Evolutionary conservation across 2,113 vertebrate species (phyloP).

Genomic region (Pogonocichla stellata): DNA sequence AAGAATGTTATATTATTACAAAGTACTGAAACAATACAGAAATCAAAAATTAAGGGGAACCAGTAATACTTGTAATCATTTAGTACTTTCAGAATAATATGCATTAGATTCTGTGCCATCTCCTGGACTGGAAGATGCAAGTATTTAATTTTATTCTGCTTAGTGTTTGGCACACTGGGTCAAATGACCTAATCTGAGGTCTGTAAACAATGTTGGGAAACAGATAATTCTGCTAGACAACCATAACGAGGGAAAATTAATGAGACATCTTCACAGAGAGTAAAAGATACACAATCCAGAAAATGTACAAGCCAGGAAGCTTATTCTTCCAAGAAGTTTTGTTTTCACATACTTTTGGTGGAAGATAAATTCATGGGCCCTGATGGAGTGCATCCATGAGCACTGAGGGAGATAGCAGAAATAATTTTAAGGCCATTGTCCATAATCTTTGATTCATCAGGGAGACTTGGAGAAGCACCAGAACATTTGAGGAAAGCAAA

Average conservation of each 20-base stretch:
- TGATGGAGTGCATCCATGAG: background rate
- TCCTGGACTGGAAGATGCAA: background rate
- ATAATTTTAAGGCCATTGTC: background rate
- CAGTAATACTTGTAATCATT: background rate
- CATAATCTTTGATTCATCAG: background rate
- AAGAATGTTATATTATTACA: background rate
- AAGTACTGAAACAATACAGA: background rate
- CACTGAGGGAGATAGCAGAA: background rate
- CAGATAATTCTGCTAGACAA: background rate
- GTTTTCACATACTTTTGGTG: background rate
- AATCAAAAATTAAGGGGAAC: background rate
- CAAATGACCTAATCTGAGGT: background rate
- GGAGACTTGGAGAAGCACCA: background rate
- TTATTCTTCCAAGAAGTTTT: background rate
- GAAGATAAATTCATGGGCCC: background rate
- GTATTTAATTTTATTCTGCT: background rate
- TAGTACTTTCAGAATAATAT: background rate
- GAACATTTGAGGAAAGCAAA: background rate
- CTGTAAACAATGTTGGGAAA: background rate
- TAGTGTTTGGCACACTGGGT: background rate
- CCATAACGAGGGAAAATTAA: conserved; percentile 1
- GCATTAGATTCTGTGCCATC: background rate
- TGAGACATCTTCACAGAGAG: background rate
- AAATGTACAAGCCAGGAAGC: background rate
- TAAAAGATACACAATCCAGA: background rate